phyloP scores from a whole-genome alignment of 2,113 vertebrate genomes.

The Coptodon bakossiorum region DNA sequence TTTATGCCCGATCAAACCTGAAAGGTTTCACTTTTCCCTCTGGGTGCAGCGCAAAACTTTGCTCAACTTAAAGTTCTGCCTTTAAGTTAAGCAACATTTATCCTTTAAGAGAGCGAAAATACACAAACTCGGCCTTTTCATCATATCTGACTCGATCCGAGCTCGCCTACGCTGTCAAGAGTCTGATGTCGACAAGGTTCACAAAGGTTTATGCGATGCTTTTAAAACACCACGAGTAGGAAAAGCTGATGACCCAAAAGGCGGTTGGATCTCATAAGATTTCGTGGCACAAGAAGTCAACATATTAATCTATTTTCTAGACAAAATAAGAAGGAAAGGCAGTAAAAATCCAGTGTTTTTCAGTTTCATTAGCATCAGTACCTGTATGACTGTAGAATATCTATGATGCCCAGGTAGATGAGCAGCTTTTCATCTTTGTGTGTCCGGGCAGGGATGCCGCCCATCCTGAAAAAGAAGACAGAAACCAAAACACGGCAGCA shows the following conservation, averaged over 20 bases:
- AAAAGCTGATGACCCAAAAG: not conserved
- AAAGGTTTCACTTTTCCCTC: not conserved
- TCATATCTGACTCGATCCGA: not conserved
- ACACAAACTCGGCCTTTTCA: not conserved
- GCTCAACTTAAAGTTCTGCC: not conserved
- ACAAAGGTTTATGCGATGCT: not conserved
- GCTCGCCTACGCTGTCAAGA: not conserved
- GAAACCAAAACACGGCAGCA: not conserved
- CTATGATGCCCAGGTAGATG: slow-evolving; percentile 96
- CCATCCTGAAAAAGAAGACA: slow-evolving; percentile 79
- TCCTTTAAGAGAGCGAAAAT: not conserved
- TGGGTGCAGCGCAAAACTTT: not conserved
- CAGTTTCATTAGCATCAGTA: slow-evolving; percentile 33
- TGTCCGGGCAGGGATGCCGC: slow-evolving; percentile 95
- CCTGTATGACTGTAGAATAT: slow-evolving; percentile 98
- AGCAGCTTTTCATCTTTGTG: slow-evolving; percentile 92
- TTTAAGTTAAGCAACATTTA: not conserved
- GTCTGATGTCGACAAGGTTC: not conserved
- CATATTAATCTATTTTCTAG: not conserved
- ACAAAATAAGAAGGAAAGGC: not conserved
- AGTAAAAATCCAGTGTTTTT: not conserved
- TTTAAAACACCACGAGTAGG: not conserved
- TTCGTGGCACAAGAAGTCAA: not conserved
- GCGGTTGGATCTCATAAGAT: not conserved
- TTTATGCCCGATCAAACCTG: not conserved